Percentiles rank a stretch among this genome's conserved stretches.
These are phyloP conservation scores for Pachycephala philippinensis DNA, from an alignment of 2,113 vertebrate genomes.

Conservation along the genomic window DNA sequence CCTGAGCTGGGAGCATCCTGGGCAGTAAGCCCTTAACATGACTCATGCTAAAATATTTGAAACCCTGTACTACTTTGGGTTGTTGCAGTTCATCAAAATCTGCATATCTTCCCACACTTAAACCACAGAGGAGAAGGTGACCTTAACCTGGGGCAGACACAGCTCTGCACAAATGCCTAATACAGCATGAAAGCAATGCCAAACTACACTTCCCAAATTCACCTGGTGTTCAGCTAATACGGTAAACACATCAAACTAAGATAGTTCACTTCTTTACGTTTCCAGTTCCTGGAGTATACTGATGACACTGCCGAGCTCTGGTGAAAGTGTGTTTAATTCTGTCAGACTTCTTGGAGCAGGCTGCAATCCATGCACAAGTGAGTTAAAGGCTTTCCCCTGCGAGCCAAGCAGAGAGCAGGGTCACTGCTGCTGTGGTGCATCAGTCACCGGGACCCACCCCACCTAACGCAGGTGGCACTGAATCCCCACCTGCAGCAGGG, in stretches of 20 bases:
- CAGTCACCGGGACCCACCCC: rapidly evolving
- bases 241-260: neutral
- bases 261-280: neutral
- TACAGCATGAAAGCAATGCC: neutral
- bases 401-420: neutral
- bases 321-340: neutral
- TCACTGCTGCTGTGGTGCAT: rapidly evolving
- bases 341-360: neutral
- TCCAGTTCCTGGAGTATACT: neutral
- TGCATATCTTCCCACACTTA: too few relatives aligned
- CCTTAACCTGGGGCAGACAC: neutral
- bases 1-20: neutral
- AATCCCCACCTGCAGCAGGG: neutral
- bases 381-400: neutral
- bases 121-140: neutral
- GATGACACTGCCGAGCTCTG: neutral
- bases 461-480: rapidly evolving
- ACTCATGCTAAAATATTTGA: neutral
- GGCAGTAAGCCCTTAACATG: neutral
- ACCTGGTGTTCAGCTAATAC: neutral
- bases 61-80: neutral
- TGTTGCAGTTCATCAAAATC: neutral
- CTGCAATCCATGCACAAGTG: neutral
- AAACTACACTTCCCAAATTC: neutral
- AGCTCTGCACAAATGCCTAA: neutral